Evolutionary conservation across 2,797 vertebrate genomes (phyloP).

Genomic region (Darevskia nairensis): DNA sequence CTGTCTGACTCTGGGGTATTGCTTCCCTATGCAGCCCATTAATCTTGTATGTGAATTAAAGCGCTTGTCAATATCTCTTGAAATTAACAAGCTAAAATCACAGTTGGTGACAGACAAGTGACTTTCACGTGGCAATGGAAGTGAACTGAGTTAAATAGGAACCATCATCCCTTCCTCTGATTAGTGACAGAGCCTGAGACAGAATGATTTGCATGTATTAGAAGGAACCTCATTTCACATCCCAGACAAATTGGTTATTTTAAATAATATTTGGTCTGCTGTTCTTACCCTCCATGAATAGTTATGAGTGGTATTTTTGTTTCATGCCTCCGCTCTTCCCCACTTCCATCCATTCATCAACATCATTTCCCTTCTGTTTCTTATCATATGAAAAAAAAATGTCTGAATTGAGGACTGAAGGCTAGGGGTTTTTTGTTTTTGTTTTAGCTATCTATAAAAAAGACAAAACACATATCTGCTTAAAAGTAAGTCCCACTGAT

Average conservation of each 20-base stretch:
- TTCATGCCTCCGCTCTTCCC: not conserved
- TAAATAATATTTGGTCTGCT: constrained; percentile 39
- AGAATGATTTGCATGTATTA: constrained; percentile 42
- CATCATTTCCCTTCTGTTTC: constrained; percentile 21
- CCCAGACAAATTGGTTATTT: constrained; percentile 31
- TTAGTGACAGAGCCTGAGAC: not conserved
- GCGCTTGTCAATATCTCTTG: constrained; percentile 30
- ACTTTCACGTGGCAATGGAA: constrained; percentile 32
- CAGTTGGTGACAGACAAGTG: constrained; percentile 32
- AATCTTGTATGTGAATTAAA: constrained; percentile 32
- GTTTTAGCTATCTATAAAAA: too few relatives aligned
- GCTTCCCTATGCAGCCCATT: constrained; percentile 14
- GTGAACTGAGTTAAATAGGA: constrained; percentile 26
- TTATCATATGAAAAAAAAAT: not conserved
- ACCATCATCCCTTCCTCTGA: not conserved
- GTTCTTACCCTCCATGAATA: constrained; percentile 26
- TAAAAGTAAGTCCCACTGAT: not conserved
- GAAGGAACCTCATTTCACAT: constrained; percentile 38
- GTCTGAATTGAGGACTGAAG: not conserved
- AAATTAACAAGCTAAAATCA: constrained; percentile 39
- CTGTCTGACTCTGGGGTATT: not conserved
- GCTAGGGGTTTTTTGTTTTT: not conserved
- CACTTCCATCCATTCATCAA: not conserved
- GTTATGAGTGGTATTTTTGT: constrained; percentile 20
- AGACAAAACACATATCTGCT: not conserved